A percentile compares a stretch with the other conserved stretches of the same genome.
Conservation (phyloP, 1,140 invertebrate genomes). For the Hyposmocoma kahamanoa region DNA sequence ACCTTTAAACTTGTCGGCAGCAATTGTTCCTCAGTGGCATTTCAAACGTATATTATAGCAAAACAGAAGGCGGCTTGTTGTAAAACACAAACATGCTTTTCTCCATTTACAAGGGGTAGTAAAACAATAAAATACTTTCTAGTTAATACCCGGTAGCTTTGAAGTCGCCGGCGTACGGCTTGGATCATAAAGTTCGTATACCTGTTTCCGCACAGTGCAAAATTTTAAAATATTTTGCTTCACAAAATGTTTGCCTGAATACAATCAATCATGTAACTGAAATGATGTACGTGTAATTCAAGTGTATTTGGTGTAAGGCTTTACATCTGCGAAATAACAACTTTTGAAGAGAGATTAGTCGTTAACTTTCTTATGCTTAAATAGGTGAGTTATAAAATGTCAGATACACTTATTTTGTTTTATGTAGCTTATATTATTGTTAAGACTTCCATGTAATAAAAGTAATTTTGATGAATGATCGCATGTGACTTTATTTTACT, state of each 20-base stretch:
- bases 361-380: no score
- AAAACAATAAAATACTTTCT: slow-evolving; percentile 52
- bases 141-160: slow-evolving; percentile 12
- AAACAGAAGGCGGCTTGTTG: slow-evolving; percentile 43
- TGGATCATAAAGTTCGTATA: slow-evolving; percentile 23
- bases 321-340: no score
- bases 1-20: neutral
- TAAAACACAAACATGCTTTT: slow-evolving; percentile 32
- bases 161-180: slow-evolving; percentile 12
- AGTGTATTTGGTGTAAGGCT: no score
- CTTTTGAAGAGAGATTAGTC: no score
- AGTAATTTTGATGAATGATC: no score
- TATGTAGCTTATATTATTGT: neutral
- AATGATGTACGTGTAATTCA: no score
- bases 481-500: no score
- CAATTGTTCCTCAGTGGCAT: neutral
- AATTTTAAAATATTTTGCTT: slow-evolving; percentile 10
- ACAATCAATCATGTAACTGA: no score
- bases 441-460: no score
- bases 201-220: slow-evolving; percentile 34
- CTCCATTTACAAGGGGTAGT: slow-evolving; percentile 29
- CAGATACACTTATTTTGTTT: no score
- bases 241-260: no score
- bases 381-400: no score
- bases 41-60: slow-evolving; percentile 21